Base-by-base conservation (phyloP, 2,888 invertebrate species). In the Macaria notata region DNA sequence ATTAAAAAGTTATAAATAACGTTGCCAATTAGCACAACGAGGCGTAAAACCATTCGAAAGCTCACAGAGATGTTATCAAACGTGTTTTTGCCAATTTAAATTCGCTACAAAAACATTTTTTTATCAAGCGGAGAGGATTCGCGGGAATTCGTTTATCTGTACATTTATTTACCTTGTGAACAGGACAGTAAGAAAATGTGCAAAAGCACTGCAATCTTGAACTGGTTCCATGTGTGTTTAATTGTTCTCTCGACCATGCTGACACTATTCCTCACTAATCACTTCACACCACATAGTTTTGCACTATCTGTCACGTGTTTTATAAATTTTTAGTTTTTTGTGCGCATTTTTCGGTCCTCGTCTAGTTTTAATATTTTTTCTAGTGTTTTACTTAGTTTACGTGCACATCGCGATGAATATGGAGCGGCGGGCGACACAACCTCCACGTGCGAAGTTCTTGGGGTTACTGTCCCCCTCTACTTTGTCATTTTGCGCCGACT, bases 401-500 rank as follows among this genome's bases (percentile, higher is more conserved):
- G 68, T 64, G 66, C 72, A 81, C 79, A 84, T 88, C 86, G 88
- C 88, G 88, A 84, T 83, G 82, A 86, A 62, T 83, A 66, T 64
- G 54, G 63, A 68, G 61, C 70, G 70, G 56, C 61, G 65, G 71
- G 78, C 78, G 84, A 81, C 88, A 83, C 90, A 81, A 79, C 83
- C 85, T 84, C 78, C 83, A 65, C 85, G 76, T 79, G 55, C 65
- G 69, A 70, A 70, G 75, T 76, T 73, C 70, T 74, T 76, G 78
- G 79, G 88, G 84, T 86, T 82, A 91, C 90, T 91, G 87, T 75
- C 83, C 88, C 86, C 83, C 87, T 81, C 81, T 79, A 78, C 75
- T 66, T 72, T 83, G 82, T 83, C 84, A 87, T 86, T 88, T 88
- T 79, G 90, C 90, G 89, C 89, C 88, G 88, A 88, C 89, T 89